Evolutionary conservation across 2,888 invertebrate species (phyloP), one percentile per base, ranked within the genome.

Genomic region (Andrena flavipes): DNA sequence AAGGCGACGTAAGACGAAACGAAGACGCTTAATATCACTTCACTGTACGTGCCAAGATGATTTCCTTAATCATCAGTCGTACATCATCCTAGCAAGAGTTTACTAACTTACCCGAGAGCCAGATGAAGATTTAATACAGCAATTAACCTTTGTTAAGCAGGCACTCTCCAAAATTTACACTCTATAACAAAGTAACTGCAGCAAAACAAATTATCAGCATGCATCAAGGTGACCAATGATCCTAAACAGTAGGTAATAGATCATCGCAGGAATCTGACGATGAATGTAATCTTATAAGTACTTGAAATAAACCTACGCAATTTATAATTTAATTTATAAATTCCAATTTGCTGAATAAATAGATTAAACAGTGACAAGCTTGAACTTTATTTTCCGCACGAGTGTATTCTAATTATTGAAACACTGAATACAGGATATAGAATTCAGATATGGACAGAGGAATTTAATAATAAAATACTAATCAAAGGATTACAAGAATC

Each of bases 101-200:
- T 48, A 51, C 69, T 33, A 75, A 75, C 20, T 75, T 70, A 26
- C 29, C 26, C 64, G n/a, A 35, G 23, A 59, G n/a, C 33, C 59
- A 23, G 33, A 35, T 64, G 23, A 49, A 64, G 59, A 79, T 26
- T 70, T 75, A 75, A 29, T 7, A 23, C n/a, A 4, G 35, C 49
- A 59, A 79, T 65, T 75, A 79, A 65, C 54, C 64, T 64, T 64
- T 33, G 30, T 76, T 71, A 76, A 76, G 51, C 54, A 49, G 49
- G n/a, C 26, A 10, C 16, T 13, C 51, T 49, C 16, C 23, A 10
- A 62, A 26, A 29, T 23, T 23, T 51, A 51, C 33, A 8, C 69
- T 62, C 7, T 20, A 30, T 54, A 54, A 16, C 16, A n/a, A 29
- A 16, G 13, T n/a, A 23, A 8, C 2, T 26, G 20, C 8, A 51